Evolutionary conservation across 2,797 vertebrate species (phyloP).

Genomic region (Petrocephalus sullivani): DNA sequence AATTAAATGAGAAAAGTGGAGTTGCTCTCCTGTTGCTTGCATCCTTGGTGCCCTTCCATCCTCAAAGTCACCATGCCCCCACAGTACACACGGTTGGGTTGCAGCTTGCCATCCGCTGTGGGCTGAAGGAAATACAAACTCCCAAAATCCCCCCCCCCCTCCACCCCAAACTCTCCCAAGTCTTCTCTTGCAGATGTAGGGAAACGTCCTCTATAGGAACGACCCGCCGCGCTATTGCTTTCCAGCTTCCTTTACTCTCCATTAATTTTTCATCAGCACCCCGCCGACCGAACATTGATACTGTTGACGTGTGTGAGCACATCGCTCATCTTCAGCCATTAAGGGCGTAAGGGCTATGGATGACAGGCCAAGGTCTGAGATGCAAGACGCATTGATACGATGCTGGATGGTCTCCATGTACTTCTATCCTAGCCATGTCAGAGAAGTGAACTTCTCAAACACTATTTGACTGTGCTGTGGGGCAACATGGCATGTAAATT

Average conservation of each 20-base stretch:
- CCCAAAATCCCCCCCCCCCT: conserved; percentile 20
- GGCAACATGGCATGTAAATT: not conserved
- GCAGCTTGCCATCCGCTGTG: conserved; percentile 22
- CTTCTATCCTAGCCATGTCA: not conserved
- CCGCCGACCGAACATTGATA: not conserved
- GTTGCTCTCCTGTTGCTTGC: not conserved
- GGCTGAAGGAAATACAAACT: conserved; percentile 34
- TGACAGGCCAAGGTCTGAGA: not conserved
- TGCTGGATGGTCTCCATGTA: not conserved
- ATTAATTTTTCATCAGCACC: not conserved
- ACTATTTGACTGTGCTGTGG: not conserved
- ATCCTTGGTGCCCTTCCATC: conserved; percentile 27
- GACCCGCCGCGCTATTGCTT: not conserved
- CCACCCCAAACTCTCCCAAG: not conserved
- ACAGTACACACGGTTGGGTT: conserved; percentile 31
- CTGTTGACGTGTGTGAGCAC: not conserved
- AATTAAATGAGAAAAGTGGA: not conserved
- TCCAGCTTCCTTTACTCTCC: not conserved
- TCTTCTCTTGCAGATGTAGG: not conserved
- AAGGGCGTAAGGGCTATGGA: not conserved
- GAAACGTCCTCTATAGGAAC: not conserved
- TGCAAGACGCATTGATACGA: not conserved
- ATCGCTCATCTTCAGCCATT: not conserved
- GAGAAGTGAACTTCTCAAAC: not conserved
- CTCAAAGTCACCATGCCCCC: conserved; percentile 28